phyloP scores from a whole-genome alignment of 2,113 vertebrate genomes.

The Acanthisitta chloris region DNA sequence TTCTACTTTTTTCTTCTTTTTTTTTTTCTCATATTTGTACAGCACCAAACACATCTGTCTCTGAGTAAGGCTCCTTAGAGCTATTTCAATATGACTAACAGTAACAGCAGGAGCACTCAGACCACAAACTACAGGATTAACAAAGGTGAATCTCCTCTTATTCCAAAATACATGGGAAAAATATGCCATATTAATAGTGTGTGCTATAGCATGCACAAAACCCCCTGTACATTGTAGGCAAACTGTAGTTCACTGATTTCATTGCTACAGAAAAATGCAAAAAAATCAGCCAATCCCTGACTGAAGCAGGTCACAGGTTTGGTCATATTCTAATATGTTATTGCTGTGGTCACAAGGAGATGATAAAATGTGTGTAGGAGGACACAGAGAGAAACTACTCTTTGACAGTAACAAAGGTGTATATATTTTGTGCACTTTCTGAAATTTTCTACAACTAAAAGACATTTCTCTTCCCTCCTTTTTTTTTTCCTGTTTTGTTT shows the following conservation, averaged over 20 bases:
- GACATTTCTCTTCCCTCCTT: fast-evolving
- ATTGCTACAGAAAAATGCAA: neutral
- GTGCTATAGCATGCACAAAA: neutral
- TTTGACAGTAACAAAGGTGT: neutral
- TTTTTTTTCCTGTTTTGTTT: fast-evolving
- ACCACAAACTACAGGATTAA: neutral
- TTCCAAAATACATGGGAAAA: neutral
- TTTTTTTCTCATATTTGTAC: neutral
- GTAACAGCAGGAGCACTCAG: neutral
- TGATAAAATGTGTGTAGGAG: neutral
- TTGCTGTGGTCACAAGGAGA: neutral
- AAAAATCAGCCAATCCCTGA: neutral
- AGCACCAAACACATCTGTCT: neutral
- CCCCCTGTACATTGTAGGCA: neutral
- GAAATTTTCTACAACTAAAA: neutral
- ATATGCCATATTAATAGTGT: neutral
- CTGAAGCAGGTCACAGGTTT: neutral
- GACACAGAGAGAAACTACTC: neutral
- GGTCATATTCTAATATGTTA: neutral
- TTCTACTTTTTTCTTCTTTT: neutral
- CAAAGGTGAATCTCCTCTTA: neutral
- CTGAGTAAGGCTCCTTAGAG: neutral
- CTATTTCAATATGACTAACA: neutral
- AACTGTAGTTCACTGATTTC: neutral
- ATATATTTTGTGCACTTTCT: neutral